Conservation (phyloP, 2,113 vertebrate genomes). For the Pycnonotus jocosus region DNA sequence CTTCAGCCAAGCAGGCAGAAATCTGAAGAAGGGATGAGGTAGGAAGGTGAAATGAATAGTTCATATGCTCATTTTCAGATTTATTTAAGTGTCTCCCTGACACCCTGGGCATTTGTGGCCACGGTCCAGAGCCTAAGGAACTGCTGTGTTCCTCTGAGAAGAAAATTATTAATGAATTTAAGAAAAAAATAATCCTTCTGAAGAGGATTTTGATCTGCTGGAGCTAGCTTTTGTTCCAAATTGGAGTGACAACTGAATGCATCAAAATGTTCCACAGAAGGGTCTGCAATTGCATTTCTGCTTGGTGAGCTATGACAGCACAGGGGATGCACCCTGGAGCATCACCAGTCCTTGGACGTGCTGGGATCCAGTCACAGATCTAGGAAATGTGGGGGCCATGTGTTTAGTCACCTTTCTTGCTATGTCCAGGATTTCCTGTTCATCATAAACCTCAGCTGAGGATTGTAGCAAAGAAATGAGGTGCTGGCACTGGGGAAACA, state of each 20-base stretch:
- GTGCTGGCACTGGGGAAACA: background rate
- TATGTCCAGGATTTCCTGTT: background rate
- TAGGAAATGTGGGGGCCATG: fast-evolving
- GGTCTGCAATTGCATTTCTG: background rate
- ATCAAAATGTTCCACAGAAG: background rate
- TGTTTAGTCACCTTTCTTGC: background rate
- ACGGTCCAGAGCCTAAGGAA: background rate
- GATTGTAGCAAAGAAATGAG: background rate
- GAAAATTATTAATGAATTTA: background rate
- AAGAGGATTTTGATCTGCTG: background rate
- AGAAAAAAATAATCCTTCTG: background rate
- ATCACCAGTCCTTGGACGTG: background rate
- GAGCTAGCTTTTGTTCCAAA: background rate
- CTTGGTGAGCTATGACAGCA: fast-evolving
- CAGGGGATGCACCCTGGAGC: background rate
- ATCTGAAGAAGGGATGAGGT: background rate
- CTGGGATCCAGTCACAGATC: background rate
- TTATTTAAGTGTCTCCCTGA: background rate
- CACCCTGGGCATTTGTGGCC: background rate
- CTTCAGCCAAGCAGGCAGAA: background rate
- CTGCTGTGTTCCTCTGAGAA: background rate
- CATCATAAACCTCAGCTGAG: background rate
- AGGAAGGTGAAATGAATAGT: background rate
- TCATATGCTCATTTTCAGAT: background rate
- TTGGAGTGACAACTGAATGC: background rate